Conservation (phyloP, 2,888 invertebrate species). For the Lepidochitona cinerea region DNA sequence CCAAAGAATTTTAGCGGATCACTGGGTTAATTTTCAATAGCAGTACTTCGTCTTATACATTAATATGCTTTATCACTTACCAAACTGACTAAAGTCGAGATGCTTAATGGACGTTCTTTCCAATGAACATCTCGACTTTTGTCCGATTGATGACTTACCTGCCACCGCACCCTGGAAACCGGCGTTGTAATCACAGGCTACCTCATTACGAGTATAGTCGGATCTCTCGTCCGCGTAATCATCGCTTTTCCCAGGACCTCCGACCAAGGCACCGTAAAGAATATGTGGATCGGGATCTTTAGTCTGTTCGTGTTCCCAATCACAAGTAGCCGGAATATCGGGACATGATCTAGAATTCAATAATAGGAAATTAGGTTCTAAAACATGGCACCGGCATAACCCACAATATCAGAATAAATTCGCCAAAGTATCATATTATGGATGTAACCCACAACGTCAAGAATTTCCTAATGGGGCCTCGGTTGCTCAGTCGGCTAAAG, state of each 20-base stretch:
- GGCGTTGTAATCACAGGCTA: constrained; percentile 55
- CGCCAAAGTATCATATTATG: no score
- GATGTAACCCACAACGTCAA: no score
- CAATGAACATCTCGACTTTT: no score
- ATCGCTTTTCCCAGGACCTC: constrained; percentile 51
- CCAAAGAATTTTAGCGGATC: background rate
- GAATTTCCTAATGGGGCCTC: no score
- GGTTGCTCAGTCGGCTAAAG: no score
- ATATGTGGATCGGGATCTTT: constrained; percentile 39
- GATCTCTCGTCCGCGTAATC: constrained; percentile 43
- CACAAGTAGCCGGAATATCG: constrained; percentile 24
- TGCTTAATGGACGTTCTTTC: no score
- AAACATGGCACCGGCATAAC: no score
- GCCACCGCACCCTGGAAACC: constrained; percentile 57
- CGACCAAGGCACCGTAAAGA: constrained; percentile 54
- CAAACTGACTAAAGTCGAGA: no score
- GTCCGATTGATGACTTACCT: constrained; percentile 33
- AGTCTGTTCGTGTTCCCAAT: constrained; percentile 24
- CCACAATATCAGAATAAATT: no score
- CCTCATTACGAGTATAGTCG: constrained; percentile 52
- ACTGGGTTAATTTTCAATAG: no score
- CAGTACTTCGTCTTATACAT: background rate
- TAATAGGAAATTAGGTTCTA: no score
- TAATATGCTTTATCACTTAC: no score
- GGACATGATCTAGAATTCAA: constrained; percentile 35